Evolutionary conservation across 2,113 vertebrate species (phyloP).

Genomic region (Cheilinus undulatus): DNA sequence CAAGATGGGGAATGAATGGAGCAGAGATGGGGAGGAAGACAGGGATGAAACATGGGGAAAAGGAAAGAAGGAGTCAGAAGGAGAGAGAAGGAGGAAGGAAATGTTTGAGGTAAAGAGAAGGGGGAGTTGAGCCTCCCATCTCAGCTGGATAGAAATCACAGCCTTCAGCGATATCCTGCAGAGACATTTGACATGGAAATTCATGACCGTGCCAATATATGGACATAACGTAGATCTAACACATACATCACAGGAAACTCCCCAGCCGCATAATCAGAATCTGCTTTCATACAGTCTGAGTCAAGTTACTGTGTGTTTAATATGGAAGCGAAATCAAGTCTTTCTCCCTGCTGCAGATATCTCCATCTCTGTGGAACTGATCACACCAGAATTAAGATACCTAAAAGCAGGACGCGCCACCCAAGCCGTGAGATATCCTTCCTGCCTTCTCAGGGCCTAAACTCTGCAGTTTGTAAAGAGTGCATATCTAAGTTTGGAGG

Average conservation of each 20-base stretch:
- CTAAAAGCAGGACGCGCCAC: slow-evolving; percentile 39
- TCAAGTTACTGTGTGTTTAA: slow-evolving; percentile 1
- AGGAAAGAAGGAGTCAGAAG: slow-evolving; percentile 5
- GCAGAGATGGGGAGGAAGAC: slow-evolving; percentile 17
- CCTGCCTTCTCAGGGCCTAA: slow-evolving; percentile 38
- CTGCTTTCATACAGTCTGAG: slow-evolving; percentile 35
- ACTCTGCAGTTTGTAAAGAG: slow-evolving; percentile 66
- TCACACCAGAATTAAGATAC: slow-evolving; percentile 29
- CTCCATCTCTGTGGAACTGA: slow-evolving; percentile 16
- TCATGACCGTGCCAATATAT: slow-evolving; percentile 74
- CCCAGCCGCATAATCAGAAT: slow-evolving; percentile 52
- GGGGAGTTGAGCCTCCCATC: slow-evolving; percentile 31
- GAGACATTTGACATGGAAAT: slow-evolving; percentile 74
- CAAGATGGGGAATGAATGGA: slow-evolving; percentile 28
- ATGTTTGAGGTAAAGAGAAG: slow-evolving; percentile 24
- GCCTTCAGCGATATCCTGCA: slow-evolving; percentile 69
- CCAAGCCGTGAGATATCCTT: slow-evolving; percentile 38
- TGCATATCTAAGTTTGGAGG: slow-evolving; percentile 73
- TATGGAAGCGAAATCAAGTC: slow-evolving; percentile 23
- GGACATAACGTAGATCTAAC: slow-evolving; percentile 64
- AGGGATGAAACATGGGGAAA: slow-evolving; percentile 8
- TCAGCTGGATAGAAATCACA: slow-evolving; percentile 62
- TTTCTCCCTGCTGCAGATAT: slow-evolving; percentile 22
- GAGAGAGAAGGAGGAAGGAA: background rate
- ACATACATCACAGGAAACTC: slow-evolving; percentile 67